phyloP scores from a whole-genome alignment of 2,888 invertebrate genomes.

The Xanthorhoe designata region DNA sequence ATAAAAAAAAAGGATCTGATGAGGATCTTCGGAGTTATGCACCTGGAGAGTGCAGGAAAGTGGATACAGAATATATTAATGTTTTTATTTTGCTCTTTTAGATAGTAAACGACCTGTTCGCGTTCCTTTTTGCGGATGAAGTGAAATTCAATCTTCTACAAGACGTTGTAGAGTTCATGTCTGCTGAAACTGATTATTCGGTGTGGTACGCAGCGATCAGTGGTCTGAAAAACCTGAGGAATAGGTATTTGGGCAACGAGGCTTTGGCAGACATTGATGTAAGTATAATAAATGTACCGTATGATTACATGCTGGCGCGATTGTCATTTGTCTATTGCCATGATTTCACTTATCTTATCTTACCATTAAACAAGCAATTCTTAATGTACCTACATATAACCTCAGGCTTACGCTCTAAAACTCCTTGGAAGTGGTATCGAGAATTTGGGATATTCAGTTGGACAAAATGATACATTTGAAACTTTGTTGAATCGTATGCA shows the following conservation, averaged over 20 bases:
- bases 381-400: no score
- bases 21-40: no score
- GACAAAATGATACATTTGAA: constrained; percentile 66
- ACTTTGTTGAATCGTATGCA: constrained; percentile 85
- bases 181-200: constrained; percentile 87
- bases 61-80: neutral
- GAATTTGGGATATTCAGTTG: constrained; percentile 77
- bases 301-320: neutral
- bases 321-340: no score
- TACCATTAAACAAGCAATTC: no score
- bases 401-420: constrained; percentile 57
- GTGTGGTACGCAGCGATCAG: constrained; percentile 90
- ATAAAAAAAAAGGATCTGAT: no score
- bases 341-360: no score
- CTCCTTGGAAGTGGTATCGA: constrained; percentile 66
- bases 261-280: constrained; percentile 63
- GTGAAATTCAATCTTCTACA: constrained; percentile 86
- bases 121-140: constrained; percentile 87
- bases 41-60: no score
- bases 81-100: constrained; percentile 41
- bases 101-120: constrained; percentile 91
- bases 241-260: constrained; percentile 62
- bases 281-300: constrained; percentile 33
- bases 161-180: constrained; percentile 87
- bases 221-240: constrained; percentile 76